Conservation (phyloP, 2,113 vertebrate genomes). For the Ursus arctos region DNA sequence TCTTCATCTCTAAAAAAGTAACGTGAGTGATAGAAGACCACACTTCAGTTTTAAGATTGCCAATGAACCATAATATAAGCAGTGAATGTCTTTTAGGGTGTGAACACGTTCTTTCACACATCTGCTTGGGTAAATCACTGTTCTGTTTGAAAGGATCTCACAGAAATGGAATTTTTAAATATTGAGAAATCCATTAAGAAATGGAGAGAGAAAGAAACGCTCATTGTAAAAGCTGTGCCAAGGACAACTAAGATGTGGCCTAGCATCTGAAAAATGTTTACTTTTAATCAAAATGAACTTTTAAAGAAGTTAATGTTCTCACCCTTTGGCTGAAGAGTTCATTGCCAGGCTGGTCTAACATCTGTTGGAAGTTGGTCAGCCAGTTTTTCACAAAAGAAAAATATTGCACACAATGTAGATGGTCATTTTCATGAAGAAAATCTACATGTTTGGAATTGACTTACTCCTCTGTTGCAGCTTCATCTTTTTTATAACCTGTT, state of each 20-base stretch:
- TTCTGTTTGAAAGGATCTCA: conserved; percentile 60
- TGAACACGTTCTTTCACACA: conserved; percentile 4
- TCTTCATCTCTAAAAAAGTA: conserved; percentile 35
- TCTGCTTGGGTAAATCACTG: conserved; percentile 58
- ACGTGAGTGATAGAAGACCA: conserved; percentile 25
- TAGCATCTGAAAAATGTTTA: conserved; percentile 53
- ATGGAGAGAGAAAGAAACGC: conserved; percentile 5
- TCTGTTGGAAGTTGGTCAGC: background rate
- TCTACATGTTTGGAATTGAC: background rate
- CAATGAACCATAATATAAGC: background rate
- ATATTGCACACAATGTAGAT: background rate
- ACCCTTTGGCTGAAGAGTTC: background rate
- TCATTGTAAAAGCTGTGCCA: conserved; percentile 41
- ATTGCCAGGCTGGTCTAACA: background rate
- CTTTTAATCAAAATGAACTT: conserved; percentile 49
- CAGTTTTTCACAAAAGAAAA: conserved; percentile 14
- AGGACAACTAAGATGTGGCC: conserved; percentile 44
- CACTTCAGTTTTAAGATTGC: conserved; percentile 29
- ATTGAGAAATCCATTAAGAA: conserved; percentile 61
- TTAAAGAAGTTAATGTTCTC: conserved; percentile 47
- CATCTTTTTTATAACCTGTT: background rate
- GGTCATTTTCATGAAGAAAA: conserved; percentile 11
- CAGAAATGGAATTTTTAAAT: conserved; percentile 73
- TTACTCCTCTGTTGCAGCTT: background rate
- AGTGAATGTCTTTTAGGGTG: conserved; percentile 21